Evolutionary conservation across 2,797 vertebrate genomes (phyloP).

Genomic region (Karalla daura): DNA sequence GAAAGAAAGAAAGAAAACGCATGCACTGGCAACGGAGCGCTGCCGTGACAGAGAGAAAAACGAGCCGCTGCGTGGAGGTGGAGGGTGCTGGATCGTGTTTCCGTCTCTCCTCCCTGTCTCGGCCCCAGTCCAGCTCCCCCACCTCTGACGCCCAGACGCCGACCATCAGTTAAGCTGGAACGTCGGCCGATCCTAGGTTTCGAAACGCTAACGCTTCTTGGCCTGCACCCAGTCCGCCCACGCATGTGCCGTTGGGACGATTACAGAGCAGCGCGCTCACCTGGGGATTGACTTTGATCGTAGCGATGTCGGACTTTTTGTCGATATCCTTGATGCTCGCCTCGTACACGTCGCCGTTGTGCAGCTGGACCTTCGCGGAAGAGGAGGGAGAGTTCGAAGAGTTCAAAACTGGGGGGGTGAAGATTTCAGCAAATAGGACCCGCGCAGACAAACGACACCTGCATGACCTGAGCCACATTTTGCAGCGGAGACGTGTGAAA

Average conservation of each 20-base stretch:
- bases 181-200: constrained; percentile 2
- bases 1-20: too few species aligned
- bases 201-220: too few species aligned
- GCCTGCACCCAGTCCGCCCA: too few species aligned
- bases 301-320: constrained; percentile 96
- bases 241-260: too few species aligned
- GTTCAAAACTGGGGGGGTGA: too few species aligned
- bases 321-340: constrained; percentile 93
- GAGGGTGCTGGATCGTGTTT: constrained; percentile 26
- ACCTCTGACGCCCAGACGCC: constrained; percentile 6
- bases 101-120: constrained; percentile 30
- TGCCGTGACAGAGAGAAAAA: constrained; percentile 9
- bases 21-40: constrained; percentile 38
- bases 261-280: constrained; percentile 70
- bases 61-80: constrained; percentile 10
- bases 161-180: not conserved
- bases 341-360: constrained; percentile 88
- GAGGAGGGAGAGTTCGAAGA: too few species aligned
- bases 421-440: not conserved
- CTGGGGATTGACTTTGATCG: constrained; percentile 91
- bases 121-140: constrained; percentile 6
- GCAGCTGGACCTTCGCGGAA: constrained; percentile 86
- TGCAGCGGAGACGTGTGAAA: too few species aligned
- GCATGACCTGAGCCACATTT: too few species aligned
- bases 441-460: too few species aligned